Percentiles rank a stretch among this genome's conserved stretches.
These are phyloP conservation scores for Acrossocheilus wenchowensis DNA, from an alignment of 2,797 vertebrate genomes.

Conservation along the genomic window DNA sequence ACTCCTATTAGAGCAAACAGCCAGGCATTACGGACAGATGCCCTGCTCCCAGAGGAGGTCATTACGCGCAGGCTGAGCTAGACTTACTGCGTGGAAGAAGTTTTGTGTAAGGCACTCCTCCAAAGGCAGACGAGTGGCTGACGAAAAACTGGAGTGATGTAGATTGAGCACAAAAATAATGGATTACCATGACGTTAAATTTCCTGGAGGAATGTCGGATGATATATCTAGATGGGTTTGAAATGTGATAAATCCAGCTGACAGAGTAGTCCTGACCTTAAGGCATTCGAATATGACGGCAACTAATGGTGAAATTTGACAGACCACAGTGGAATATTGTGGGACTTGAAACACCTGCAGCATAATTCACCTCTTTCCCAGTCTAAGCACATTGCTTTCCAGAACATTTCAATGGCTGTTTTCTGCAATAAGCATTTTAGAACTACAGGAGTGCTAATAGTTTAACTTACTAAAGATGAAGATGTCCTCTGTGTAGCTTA, in stretches of 20 bases:
- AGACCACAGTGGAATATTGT: conserved; percentile 26
- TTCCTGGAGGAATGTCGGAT: conserved; percentile 43
- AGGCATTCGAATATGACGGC: conserved; percentile 40
- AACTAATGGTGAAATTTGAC: conserved; percentile 49
- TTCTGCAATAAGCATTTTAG: background rate
- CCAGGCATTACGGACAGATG: conserved; percentile 68
- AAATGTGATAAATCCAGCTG: conserved; percentile 39
- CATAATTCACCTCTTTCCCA: conserved; percentile 28
- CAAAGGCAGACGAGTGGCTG: conserved; percentile 26
- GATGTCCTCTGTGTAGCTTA: background rate
- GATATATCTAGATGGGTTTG: conserved; percentile 35
- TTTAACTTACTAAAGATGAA: background rate
- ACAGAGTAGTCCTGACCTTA: conserved; percentile 16
- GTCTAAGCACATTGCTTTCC: background rate
- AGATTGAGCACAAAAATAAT: conserved; percentile 44
- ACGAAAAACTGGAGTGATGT: conserved; percentile 38
- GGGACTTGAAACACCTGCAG: conserved; percentile 22
- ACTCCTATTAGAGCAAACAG: conserved; percentile 67
- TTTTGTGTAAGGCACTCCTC: background rate
- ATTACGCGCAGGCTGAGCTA: conserved; percentile 71
- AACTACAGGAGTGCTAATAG: background rate
- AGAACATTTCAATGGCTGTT: conserved; percentile 5
- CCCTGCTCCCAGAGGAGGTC: conserved; percentile 75
- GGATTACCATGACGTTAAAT: conserved; percentile 50
- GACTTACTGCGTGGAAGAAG: conserved; percentile 24